Evolutionary conservation across 2,888 invertebrate species (phyloP), one percentile per base, ranked within the genome.

Genomic region (Tortricodes alternella): DNA sequence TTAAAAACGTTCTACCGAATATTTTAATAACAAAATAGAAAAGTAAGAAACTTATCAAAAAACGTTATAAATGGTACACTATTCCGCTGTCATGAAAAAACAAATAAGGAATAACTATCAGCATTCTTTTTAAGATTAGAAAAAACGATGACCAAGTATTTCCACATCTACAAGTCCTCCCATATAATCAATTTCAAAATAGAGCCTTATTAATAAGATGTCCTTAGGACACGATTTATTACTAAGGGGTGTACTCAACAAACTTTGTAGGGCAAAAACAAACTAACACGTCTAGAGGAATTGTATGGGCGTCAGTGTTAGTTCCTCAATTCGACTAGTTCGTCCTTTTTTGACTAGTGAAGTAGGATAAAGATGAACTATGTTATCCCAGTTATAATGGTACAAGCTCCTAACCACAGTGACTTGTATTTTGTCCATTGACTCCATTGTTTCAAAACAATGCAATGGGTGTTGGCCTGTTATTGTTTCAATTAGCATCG

Each of bases 371-470:
- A 7, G 43, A 43, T 11, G 16, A 27, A 27, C n/a, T n/a, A n/a
- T n/a, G 4, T 27, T 27, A 27, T 27, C 27, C 27, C 9, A 27
- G n/a, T 29, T 4, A 29, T 29, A n/a, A 15, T 3, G 15, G n/a
- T 34, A n/a, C 13, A 35, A 18, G 23, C 15, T 48, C 19, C 11
- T 5, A 19, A 37, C 11, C 21, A 48, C 18, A 29, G 44, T 56
- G 56, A 56, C 56, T 44, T 50, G 11, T 18, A 32, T 32, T 50
- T 44, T 37, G 16, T n/a, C n/a, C n/a, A n/a, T n/a, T n/a, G 18
- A n/a, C 29, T 23, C 29, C 38, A 50, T 56, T 50, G 56, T 56
- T 50, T 50, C n/a, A 50, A 35, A 21, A 39, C 18, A 51, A 53
- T 13, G 32, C 55, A 56, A 56, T 56, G 49, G 29, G 21, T 18